Evolutionary conservation across 2,888 invertebrate species (phyloP).

Genomic region (Eupithecia inturbata): DNA sequence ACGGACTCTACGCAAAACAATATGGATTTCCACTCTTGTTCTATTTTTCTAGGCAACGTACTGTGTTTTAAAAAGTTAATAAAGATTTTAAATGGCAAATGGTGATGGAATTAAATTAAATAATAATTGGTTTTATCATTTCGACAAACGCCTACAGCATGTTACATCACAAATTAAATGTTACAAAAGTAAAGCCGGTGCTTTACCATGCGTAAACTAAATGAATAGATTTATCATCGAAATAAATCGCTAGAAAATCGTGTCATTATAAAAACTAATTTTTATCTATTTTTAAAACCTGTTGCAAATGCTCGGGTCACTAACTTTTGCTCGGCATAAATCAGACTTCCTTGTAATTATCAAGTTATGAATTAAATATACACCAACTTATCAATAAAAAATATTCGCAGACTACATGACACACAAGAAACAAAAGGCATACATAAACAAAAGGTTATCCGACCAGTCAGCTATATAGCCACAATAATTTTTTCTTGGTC

Average conservation of each 20-base stretch:
- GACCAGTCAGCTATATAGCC: neutral
- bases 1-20: neutral
- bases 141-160: no score
- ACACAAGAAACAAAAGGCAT: neutral
- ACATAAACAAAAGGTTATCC: neutral
- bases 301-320: constrained; percentile 3
- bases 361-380: constrained; percentile 12
- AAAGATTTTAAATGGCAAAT: no score
- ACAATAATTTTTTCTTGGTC: neutral
- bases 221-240: neutral
- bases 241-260: constrained; percentile 2
- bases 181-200: neutral
- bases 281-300: constrained; percentile 1
- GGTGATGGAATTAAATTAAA: no score
- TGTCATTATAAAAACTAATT: neutral
- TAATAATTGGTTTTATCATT: no score
- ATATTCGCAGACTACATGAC: neutral
- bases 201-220: neutral
- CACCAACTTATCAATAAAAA: neutral
- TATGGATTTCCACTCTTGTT: neutral
- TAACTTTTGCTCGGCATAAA: neutral
- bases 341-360: constrained; percentile 8
- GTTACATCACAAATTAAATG: neutral
- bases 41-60: neutral
- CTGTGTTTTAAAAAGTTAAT: no score